phyloP scores from a whole-genome alignment of 2,113 vertebrate species.

The Craseonycteris thonglongyai region DNA sequence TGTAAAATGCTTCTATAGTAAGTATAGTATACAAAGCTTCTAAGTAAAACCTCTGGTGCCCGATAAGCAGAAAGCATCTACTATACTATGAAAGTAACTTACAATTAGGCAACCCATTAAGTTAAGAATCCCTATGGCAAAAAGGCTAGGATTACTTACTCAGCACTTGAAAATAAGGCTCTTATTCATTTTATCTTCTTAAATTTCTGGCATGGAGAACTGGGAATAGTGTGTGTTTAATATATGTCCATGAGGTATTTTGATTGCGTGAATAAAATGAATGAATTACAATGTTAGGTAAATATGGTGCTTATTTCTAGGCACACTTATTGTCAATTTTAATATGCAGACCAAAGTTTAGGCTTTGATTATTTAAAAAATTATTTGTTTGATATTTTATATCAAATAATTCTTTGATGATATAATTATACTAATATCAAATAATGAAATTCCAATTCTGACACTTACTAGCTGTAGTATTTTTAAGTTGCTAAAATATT shows the following conservation, averaged over 20 bases:
- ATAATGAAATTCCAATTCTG: background rate
- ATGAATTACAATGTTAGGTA: background rate
- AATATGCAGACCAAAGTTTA: background rate
- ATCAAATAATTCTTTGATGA: background rate
- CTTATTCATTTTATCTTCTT: constrained; percentile 9
- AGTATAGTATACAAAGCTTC: background rate
- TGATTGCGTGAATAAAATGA: background rate
- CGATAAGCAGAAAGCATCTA: constrained; percentile 28
- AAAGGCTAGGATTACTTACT: background rate
- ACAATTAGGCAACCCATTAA: background rate
- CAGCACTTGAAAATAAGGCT: background rate
- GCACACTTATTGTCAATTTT: background rate
- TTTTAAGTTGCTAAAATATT: background rate
- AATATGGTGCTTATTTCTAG: background rate
- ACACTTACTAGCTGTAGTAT: background rate
- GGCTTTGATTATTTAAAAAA: no score
- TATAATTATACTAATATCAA: background rate
- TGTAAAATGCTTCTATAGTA: background rate
- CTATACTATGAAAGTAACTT: background rate
- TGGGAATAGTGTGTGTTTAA: background rate
- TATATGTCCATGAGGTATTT: background rate
- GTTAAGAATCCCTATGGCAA: background rate
- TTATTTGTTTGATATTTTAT: no score
- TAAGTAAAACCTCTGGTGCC: constrained; percentile 24
- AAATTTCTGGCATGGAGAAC: background rate